These are phyloP conservation scores for Myotis brandtii DNA, from an alignment of 2,113 vertebrate genomes.

Conservation along the genomic window DNA sequence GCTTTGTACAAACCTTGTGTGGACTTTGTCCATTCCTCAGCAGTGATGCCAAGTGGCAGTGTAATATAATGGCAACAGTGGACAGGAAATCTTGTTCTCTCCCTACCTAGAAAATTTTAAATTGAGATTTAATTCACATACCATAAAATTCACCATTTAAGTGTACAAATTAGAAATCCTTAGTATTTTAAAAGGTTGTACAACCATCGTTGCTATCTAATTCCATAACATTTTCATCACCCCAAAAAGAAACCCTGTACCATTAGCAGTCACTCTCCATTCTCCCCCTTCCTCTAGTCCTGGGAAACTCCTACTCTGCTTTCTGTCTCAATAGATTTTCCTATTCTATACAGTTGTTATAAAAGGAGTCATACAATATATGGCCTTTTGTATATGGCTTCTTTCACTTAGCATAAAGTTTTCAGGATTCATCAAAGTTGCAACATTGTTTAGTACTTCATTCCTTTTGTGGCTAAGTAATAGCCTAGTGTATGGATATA, in stretches of 20 bases:
- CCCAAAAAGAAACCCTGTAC: not conserved
- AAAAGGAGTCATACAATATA: not conserved
- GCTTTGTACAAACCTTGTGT: not conserved
- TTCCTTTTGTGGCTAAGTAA: constrained; percentile 7
- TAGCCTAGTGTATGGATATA: not conserved
- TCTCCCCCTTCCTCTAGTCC: not conserved
- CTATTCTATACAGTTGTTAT: not conserved
- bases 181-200: not conserved
- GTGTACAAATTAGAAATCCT: not conserved
- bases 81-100: not conserved
- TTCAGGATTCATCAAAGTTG: not conserved
- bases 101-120: not conserved
- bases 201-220: not conserved
- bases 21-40: not conserved
- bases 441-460: not conserved
- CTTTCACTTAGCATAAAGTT: not conserved
- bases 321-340: constrained; percentile 24
- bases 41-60: not conserved
- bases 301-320: not conserved
- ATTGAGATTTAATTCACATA: not conserved
- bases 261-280: not conserved
- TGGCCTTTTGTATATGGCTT: not conserved
- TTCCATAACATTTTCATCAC: constrained; percentile 21
- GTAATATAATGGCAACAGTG: not conserved
- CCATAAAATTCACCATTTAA: not conserved